Base-by-base conservation (phyloP, 1,140 invertebrate genomes). In the Pogonomyrmex barbatus region DNA sequence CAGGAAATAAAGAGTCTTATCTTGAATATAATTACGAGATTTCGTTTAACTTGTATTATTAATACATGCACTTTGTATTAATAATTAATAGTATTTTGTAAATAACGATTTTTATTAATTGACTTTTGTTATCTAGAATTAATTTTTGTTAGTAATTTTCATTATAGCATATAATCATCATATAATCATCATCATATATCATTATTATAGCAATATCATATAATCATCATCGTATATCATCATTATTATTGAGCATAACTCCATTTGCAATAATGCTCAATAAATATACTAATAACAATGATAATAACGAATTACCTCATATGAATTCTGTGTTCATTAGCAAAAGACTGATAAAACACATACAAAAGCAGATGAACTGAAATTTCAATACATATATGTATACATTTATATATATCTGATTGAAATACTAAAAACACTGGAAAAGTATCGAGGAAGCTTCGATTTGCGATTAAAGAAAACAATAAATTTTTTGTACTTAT, bases 221-320 rank as follows among this genome's bases (percentile, higher is more conserved):
- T 87, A 82, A 87, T 68, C 3, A 36, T 78, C 82, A 58, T 86
- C 75, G 86, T 83, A 88, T 73, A 85, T 86, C 65, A 88, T 90
- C 56, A 65, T 87, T 88, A 42, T 24, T 24, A 90, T 65, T 71
- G 45, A 88, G 36, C 36, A 89, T 88, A 92, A 90, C 87, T 87
- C 90, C 90, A 94, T 91, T 77, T 93, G 93, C 93, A 94, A 94
- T 94, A 93, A 90, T 91, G 90, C 89, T 93, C 92, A 92, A 91
- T 86, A 73, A 68, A 30, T 52, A 83, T 88, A 87, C 89, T 78
- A 58, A 71, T 30, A 60, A 42, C 54, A 62, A 73, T 39, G 45
- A 86, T 54, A 54, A 83, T 75, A 82, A 73, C 78, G 36, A 87
- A 77, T 67, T 91, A 91, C 90, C 90, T 91, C 90, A 70, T 85